These are phyloP conservation scores for Trichoplusia ni DNA, from an alignment of 1,140 invertebrate genomes.

Conservation along the genomic window DNA sequence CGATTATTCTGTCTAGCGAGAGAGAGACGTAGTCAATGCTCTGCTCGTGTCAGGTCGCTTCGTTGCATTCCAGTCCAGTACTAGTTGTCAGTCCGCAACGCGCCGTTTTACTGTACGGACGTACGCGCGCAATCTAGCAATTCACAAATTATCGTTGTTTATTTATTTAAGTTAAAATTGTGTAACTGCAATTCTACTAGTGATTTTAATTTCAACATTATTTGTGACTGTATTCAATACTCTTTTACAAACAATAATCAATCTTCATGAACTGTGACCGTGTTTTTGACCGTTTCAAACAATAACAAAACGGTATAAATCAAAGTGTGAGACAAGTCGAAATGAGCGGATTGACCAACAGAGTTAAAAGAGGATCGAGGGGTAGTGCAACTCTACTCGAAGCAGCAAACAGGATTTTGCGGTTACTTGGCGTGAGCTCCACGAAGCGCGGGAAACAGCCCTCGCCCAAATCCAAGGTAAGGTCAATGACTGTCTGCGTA, in stretches of 20 bases:
- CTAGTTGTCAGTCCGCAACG: constrained; percentile 69
- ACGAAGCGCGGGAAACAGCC: constrained; percentile 79
- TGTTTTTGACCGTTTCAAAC: constrained; percentile 68
- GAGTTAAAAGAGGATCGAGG: constrained; percentile 81
- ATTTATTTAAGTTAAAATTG: constrained; percentile 54
- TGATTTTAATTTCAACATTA: constrained; percentile 8
- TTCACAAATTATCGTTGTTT: constrained; percentile 38
- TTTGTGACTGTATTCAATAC: constrained; percentile 14
- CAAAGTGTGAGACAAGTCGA: constrained; percentile 71
- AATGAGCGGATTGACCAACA: constrained; percentile 80
- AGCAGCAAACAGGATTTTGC: constrained; percentile 80
- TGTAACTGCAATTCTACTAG: constrained; percentile 53
- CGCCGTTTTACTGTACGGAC: constrained; percentile 60
- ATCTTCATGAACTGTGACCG: constrained; percentile 73
- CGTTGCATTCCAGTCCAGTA: constrained; percentile 35
- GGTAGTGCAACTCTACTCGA: constrained; percentile 80
- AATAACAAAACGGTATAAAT: constrained; percentile 66
- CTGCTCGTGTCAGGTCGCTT: constrained; percentile 58
- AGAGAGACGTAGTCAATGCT: constrained; percentile 72
- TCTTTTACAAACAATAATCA: constrained; percentile 21
- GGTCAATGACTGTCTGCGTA: constrained; percentile 56
- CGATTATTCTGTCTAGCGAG: constrained; percentile 76
- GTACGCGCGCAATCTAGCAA: constrained; percentile 47
- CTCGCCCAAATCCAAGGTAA: constrained; percentile 79
- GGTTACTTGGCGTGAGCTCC: constrained; percentile 78